Evolutionary conservation across 1,140 invertebrate genomes (phyloP), one percentile per base, ranked within the genome.

Genomic region (Adelges cooleyi): DNA sequence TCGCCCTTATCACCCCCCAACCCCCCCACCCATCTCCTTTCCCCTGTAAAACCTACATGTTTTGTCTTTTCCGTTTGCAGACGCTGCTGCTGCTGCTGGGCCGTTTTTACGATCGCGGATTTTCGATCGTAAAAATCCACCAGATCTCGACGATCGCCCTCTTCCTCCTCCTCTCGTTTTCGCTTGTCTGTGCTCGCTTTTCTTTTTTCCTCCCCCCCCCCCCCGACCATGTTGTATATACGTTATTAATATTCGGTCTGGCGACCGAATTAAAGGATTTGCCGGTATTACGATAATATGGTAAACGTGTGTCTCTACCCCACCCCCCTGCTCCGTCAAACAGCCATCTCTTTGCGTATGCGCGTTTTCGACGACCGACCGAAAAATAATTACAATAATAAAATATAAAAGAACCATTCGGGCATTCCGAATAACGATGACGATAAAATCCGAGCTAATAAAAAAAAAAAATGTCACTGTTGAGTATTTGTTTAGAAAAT

Each of bases 91-190:
- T n/a, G n/a, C n/a, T 33, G 38, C 36, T 46, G 9, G 22, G 46
- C 33, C n/a, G 40, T 46, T 59, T 59, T 59, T 59, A 59, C 54
- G 54, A 59, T 59, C 54, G 2, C 42, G n/a, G 54, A 59, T 59
- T 59, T 33, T 59, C 54, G 42, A 59, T 59, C 54, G 40, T 59
- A 59, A 59, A 59, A 59, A 20, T 59, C 40, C 23, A 15, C 54
- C 25, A 29, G 20, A 59, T 3, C n/a, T 29, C 54, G 36, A 59
- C n/a, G 42, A 59, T 44, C 42, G 8, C 54, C 38, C 54, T 44
- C 17, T 17, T n/a, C n/a, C n/a, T 40, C 25, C 17, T 42, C 15
- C 17, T 17, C 25, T 44, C 22, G 10, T 59, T 18, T n/a, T 13
- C 11, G 29, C 11, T 33, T 33, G 29, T 33, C 29, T 33, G 29